Evolutionary conservation across 2,797 vertebrate species (phyloP), one percentile per base, ranked within the genome.

Genomic region (Ibycter americanus): DNA sequence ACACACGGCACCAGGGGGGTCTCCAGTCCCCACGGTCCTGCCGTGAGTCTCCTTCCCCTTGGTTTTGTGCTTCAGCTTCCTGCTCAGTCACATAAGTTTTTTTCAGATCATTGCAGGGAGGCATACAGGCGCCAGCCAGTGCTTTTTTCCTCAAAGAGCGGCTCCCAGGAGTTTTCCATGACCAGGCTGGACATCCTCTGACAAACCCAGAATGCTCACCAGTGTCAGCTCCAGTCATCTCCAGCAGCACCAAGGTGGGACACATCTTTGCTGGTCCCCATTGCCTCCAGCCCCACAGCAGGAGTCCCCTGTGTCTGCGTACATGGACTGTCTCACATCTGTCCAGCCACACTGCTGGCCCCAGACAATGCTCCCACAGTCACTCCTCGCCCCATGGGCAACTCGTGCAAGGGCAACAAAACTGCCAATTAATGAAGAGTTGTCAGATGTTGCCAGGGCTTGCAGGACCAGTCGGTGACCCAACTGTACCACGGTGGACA

Each of bases 401-500:
- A 72, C 87, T 71, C 78, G 59, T 87, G 92, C 83, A 31, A 72
- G 61, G 27, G 51, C 44, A 77, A 77, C 90, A 97, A 56, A 95
- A 70, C 8, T 70, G 46, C n/a, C 36, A 2, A 94, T 97, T 96
- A 94, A 96, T 65, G 93, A 71, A 76, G 90, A 93, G 61, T 15
- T 66, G 47, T 86, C 67, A 55, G 89, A 94, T 52, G 92, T 58
- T 88, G 76, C 76, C 85, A 62, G 90, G 51, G 47, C 92, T 94
- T 65, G 36, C 17, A 54, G 93, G 68, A 88, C 49, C 89, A 32
- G 96, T 70, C 71, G 66, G 93, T 8, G 51, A 95, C 95, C 77
- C 96, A 59, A 91, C 96, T 80, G 93, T 96, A 67, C 97, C 97
- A 93, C 61, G 12, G 96, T 94, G 97, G 96, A 54, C 88, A 92